A percentile compares a stretch with the other conserved stretches of the same genome.
Evolutionary conservation across 2,888 invertebrate species (phyloP).

Genomic region (Cantharis rufa): DNA sequence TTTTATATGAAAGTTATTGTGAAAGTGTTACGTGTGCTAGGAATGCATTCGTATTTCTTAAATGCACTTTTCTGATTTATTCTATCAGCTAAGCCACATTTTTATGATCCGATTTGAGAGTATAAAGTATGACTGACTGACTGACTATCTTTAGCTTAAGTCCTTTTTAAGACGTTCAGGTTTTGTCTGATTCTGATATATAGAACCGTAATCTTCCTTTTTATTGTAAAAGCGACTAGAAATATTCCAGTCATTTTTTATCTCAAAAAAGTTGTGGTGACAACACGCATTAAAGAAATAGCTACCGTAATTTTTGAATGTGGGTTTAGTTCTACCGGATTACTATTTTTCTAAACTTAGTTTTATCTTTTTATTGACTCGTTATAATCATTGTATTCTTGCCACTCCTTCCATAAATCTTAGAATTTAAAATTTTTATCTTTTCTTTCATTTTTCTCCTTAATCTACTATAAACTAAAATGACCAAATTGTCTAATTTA

Average conservation of each 20-base stretch:
- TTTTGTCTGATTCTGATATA: slow-evolving; percentile 23
- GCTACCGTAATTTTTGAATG: neutral
- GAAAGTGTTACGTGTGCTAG: neutral
- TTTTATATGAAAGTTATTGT: neutral
- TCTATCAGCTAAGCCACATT: slow-evolving; percentile 1
- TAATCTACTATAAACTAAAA: neutral
- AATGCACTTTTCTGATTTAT: slow-evolving; percentile 5
- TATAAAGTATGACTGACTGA: neutral
- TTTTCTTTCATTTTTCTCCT: neutral
- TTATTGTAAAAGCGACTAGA: slow-evolving; percentile 1
- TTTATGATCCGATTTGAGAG: slow-evolving; percentile 13
- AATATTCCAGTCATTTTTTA: neutral
- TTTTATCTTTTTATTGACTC: neutral
- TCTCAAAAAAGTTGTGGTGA: neutral
- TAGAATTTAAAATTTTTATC: neutral
- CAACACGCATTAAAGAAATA: neutral
- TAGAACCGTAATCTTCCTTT: slow-evolving; percentile 14
- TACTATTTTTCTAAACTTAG: neutral
- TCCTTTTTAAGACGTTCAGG: slow-evolving; percentile 5
- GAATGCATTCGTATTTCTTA: slow-evolving; percentile 9
- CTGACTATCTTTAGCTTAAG: slow-evolving; percentile 1
- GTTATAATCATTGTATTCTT: neutral
- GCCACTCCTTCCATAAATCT: neutral
- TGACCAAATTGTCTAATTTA: neutral
- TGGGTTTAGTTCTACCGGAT: neutral